These are phyloP conservation scores for Drosophila sordidula DNA, from an alignment of 2,888 invertebrate genomes.

Conservation along the genomic window DNA sequence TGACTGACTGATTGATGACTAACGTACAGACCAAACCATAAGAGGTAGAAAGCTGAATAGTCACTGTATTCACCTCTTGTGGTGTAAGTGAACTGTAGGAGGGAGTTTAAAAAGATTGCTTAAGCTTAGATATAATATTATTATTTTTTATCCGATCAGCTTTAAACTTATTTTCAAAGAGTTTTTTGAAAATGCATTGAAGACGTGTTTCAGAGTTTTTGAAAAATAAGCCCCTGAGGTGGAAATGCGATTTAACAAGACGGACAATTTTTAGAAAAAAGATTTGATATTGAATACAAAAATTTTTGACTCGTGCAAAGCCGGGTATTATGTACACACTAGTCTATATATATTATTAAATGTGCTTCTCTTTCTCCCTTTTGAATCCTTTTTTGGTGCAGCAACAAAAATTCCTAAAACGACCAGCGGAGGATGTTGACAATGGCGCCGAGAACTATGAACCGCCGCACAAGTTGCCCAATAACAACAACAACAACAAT, in stretches of 20 bases:
- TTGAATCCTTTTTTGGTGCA: slow-evolving; percentile 83
- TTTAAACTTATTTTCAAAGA: too few species aligned
- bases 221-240: too few species aligned
- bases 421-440: slow-evolving; percentile 89
- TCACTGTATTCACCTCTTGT: not conserved
- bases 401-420: slow-evolving; percentile 94
- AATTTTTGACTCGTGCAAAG: not conserved
- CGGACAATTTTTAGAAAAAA: too few species aligned
- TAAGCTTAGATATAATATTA: too few species aligned
- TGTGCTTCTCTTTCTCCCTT: slow-evolving; percentile 7
- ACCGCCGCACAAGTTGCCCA: slow-evolving; percentile 91
- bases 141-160: too few species aligned
- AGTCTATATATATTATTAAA: not conserved
- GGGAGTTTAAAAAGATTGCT: too few species aligned
- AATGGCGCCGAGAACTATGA: slow-evolving; percentile 86
- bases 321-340: not conserved
- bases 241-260: too few species aligned
- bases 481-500: slow-evolving; percentile 82
- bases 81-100: too few species aligned
- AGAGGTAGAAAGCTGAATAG: not conserved
- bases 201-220: too few species aligned
- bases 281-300: not conserved
- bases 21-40: not conserved
- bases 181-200: too few species aligned
- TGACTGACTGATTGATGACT: not conserved